Base-by-base conservation (phyloP, 2,888 invertebrate species). In the Smittia aterrima region DNA sequence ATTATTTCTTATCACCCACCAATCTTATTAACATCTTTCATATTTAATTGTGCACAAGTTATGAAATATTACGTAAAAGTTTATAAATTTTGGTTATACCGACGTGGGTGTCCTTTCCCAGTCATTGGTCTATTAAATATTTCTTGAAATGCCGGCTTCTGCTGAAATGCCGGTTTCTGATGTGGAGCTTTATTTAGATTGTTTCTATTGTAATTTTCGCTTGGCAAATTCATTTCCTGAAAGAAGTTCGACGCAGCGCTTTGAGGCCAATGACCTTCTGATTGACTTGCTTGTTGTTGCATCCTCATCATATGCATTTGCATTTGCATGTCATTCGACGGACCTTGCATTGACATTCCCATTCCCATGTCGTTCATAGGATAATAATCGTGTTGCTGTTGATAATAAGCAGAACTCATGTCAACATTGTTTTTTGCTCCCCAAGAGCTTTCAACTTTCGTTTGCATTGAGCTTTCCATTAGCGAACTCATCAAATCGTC, bases 401-500 rank as follows among this genome's bases (percentile, higher is more conserved):
- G 20, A 22, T 58, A 18, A 11, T 22, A 22, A 58, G 22, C 58
- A 22, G 6, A 16, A 58, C 20, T 13, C 58, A 58, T 58, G 9
- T 22, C 58, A n/a, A n/a, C 47, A 7, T 47, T 3, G 7, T 7
- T 13, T 47, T 47, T 3, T 47, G n/a, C 4, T 3, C n/a, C 11
- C 3, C 13, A 7, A 13, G 7, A 16, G 11, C 1, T 64, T n/a
- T n/a, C n/a, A n/a, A n/a, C n/a, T n/a, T n/a, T n/a, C n/a, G n/a
- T n/a, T n/a, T 16, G 67, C 24, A 66, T 67, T 18, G 41, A 67
- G n/a, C 53, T 53, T 27, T 47, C 13, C n/a, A 53, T 53, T 9
- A 70, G 54, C 27, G 70, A 70, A 16, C 54, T 70, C 70, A 70
- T 54, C 7, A 70, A 27, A 20, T 27, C 32, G 47, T 70, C 25